phyloP scores from a whole-genome alignment of 1,140 invertebrate genomes.

The Danaus melanippus region DNA sequence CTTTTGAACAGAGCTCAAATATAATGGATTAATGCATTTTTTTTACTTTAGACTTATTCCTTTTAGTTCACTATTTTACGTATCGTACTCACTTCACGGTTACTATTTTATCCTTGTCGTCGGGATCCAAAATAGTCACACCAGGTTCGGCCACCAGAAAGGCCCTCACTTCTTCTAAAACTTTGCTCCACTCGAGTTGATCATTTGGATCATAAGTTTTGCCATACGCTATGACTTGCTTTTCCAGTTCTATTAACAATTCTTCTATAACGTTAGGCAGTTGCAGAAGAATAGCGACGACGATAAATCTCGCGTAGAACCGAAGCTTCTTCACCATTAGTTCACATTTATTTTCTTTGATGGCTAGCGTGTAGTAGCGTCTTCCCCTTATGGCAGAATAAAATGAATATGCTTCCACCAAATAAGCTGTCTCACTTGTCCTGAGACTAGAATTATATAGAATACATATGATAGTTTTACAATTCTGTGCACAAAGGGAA shows the following conservation, averaged over 20 bases:
- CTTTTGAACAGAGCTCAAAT: too few relatives aligned
- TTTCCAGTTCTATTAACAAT: conserved; percentile 91
- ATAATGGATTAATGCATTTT: too few relatives aligned
- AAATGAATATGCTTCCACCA: conserved; percentile 96
- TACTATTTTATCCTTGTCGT: conserved; percentile 80
- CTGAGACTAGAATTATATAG: conserved; percentile 76
- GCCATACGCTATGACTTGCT: conserved; percentile 94
- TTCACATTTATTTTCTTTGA: conserved; percentile 95
- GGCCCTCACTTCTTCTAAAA: conserved; percentile 94
- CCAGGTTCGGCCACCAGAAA: conserved; percentile 95
- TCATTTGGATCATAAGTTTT: conserved; percentile 95
- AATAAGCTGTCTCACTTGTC: conserved; percentile 96
- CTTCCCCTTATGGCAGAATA: conserved; percentile 95
- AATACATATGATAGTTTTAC: neutral
- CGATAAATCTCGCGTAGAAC: conserved; percentile 97
- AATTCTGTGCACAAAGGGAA: too few relatives aligned
- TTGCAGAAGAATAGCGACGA: conserved; percentile 83
- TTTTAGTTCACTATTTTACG: neutral
- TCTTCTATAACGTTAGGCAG: conserved; percentile 81
- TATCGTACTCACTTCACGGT: conserved; percentile 81
- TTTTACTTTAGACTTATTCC: too few relatives aligned
- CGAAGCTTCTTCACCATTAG: conserved; percentile 98
- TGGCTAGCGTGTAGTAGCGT: conserved; percentile 94
- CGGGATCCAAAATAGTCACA: conserved; percentile 89
- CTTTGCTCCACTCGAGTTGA: conserved; percentile 95